phyloP scores from a whole-genome alignment of 1,140 invertebrate genomes.

The Metopolophium dirhodum region DNA sequence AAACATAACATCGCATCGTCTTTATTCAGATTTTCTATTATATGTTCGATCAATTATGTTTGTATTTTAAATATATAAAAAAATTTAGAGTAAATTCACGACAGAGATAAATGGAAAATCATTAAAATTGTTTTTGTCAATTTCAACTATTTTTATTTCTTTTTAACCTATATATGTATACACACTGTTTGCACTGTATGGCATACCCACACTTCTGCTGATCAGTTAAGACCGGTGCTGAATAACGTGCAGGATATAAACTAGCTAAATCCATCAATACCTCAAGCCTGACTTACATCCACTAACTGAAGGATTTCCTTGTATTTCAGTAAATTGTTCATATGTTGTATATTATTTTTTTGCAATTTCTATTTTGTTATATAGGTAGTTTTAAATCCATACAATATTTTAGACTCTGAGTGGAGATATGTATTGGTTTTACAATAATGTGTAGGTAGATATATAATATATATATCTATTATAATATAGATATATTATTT shows the following conservation, averaged over 20 bases:
- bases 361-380: not conserved
- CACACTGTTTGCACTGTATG: not conserved
- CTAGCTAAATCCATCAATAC: not conserved
- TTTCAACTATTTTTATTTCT: not conserved
- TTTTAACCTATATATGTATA: not conserved
- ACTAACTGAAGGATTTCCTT: not conserved
- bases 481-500: not conserved
- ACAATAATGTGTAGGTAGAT: not conserved
- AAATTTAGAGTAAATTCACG: not conserved
- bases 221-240: not conserved
- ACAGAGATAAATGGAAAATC: conserved; percentile 9
- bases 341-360: not conserved
- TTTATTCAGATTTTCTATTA: not conserved
- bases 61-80: not conserved
- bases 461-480: not conserved
- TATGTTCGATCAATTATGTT: not conserved
- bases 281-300: not conserved
- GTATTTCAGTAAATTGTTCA: not conserved
- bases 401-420: not conserved
- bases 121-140: conserved; percentile 8
- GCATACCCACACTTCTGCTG: not conserved
- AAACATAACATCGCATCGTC: not conserved
- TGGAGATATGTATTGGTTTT: not conserved
- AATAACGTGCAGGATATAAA: not conserved
- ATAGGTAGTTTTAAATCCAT: not conserved